phyloP scores from a whole-genome alignment of 2,888 invertebrate genomes.

The Folsomia candida region DNA sequence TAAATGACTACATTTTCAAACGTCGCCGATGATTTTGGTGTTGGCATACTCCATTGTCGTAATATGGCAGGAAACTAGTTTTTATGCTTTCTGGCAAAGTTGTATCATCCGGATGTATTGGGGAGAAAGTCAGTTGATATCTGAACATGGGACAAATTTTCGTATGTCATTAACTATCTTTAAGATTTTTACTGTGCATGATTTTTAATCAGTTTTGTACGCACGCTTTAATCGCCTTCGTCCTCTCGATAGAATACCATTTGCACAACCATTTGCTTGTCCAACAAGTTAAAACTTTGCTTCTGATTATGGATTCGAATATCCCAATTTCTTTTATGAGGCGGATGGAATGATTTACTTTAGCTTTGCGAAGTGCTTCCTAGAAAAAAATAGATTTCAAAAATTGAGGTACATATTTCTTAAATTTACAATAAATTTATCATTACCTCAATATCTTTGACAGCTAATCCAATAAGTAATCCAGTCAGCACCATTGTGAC shows the following conservation, averaged over 20 bases:
- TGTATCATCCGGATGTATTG: slow-evolving; percentile 29
- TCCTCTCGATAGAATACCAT: slow-evolving; percentile 22
- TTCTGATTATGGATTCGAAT: slow-evolving; percentile 27
- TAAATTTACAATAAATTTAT: background rate
- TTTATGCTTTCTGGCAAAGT: slow-evolving; percentile 28
- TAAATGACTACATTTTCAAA: background rate
- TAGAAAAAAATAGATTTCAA: slow-evolving; percentile 2
- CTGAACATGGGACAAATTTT: no score
- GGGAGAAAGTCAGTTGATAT: slow-evolving; percentile 7
- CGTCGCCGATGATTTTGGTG: background rate
- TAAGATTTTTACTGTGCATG: no score
- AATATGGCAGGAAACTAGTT: slow-evolving; percentile 29
- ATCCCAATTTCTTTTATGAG: slow-evolving; percentile 33
- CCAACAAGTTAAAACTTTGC: slow-evolving; percentile 17
- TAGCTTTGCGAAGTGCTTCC: slow-evolving; percentile 28
- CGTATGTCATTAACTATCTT: background rate
- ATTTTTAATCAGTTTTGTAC: no score
- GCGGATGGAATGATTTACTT: slow-evolving; percentile 22
- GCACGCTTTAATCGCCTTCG: background rate
- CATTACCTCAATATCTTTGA: slow-evolving; percentile 38
- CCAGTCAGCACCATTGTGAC: slow-evolving; percentile 39
- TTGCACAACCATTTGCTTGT: slow-evolving; percentile 19
- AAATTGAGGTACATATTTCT: background rate
- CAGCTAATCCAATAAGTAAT: slow-evolving; percentile 38
- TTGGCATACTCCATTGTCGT: background rate